Base-by-base conservation (phyloP, 2,797 vertebrate species). In the Microctenopoma steveboyesi region DNA sequence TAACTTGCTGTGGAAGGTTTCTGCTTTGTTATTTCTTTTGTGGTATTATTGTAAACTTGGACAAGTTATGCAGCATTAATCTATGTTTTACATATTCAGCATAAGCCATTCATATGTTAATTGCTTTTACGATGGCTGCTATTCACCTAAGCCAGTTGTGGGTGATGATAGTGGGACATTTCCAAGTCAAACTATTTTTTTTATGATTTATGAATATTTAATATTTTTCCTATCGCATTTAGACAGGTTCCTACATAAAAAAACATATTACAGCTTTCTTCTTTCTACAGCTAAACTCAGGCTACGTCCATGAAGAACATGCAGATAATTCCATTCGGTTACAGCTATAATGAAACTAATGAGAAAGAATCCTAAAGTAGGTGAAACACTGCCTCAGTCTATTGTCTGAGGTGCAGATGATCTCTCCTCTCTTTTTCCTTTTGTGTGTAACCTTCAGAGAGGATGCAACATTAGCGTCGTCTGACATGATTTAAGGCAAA, bases 11-110 rank as follows among this genome's bases (percentile, higher is more conserved):
- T 58, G 75, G 28, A 73, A 78, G 42, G 47, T 78, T 84, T 76
- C 50, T 74, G 62, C 66, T 30, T 71, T 70, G 66, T 83, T 78
- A 78, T 83, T 57, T n/a, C 43, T 45, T 66, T 52, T 73, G 62
- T 52, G 68, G 37, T 53, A 14, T 40, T 59, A 82, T 55, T 45
- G 43, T 57, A 70, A 66, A 71, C 56, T 74, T 77, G 13, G 37
- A 47, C 4, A 64, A 60, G 28, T 70, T 4, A 5, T 37, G 12
- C 42, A 63, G 8, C 16, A 39, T 59, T 4, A 15, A 14, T 10
- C 7, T 55, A 48, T 55, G 30, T 64, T 55, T 65, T 46, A 35
- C 4, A 27, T n/a, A 16, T 61, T 12, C 47, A 18, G 33, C 45
- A 50, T 14, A 22, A 43, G 48, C 46, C 48, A 59, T 59, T 52